Evolutionary conservation across 2,888 invertebrate genomes (phyloP).

Genomic region (Diarsia mendica): DNA sequence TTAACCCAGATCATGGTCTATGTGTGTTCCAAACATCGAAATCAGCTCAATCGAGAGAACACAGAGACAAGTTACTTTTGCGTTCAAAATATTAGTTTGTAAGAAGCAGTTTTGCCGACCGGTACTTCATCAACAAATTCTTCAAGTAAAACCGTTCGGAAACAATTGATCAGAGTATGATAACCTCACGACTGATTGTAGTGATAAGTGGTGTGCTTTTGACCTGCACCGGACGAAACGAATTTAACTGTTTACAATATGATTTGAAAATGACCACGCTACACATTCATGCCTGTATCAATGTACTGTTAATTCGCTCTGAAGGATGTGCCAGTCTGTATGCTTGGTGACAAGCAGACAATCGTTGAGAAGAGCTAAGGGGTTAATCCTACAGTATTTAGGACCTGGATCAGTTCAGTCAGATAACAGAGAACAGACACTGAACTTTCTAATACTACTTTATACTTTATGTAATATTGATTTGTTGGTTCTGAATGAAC

Average conservation of each 20-base stretch:
- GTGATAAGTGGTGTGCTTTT: slow-evolving; percentile 46
- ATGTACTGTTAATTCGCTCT: slow-evolving; percentile 43
- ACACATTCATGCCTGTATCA: slow-evolving; percentile 45
- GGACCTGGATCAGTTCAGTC: neutral
- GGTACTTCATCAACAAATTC: slow-evolving; percentile 3
- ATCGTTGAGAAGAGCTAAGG: neutral
- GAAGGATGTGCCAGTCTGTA: slow-evolving; percentile 19
- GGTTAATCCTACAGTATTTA: slow-evolving; percentile 8
- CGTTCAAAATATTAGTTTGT: neutral
- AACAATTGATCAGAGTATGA: slow-evolving; percentile 41
- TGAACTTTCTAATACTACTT: no score
- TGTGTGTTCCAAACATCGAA: neutral
- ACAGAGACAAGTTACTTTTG: neutral
- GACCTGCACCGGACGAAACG: slow-evolving; percentile 58
- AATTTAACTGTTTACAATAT: slow-evolving; percentile 52
- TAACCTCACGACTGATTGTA: slow-evolving; percentile 42
- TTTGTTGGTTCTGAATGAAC: neutral
- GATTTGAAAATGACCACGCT: slow-evolving; percentile 52
- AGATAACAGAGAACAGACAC: no score
- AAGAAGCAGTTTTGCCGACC: slow-evolving; percentile 9
- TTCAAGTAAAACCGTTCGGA: slow-evolving; percentile 8
- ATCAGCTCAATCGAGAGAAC: neutral
- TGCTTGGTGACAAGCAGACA: neutral
- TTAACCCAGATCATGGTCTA: neutral
- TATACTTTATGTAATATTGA: neutral